Percentiles rank a stretch among this genome's conserved stretches.
Conservation (phyloP, 2,888 invertebrate species). For the Heliconius sara region DNA sequence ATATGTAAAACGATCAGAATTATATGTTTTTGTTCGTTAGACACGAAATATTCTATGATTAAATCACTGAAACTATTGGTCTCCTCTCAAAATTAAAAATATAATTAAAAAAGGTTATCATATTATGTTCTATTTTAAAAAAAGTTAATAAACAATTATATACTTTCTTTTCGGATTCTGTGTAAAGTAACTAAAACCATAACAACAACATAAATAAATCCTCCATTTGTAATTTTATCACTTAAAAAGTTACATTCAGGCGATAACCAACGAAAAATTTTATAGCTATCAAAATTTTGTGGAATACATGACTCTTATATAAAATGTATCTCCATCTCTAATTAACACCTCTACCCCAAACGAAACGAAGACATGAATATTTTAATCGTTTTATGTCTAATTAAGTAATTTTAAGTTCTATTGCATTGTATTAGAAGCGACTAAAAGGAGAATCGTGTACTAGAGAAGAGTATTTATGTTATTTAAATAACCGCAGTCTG, state of each 20-base stretch:
- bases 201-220: no score
- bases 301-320: constrained; percentile 9
- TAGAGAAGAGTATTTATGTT: constrained; percentile 43
- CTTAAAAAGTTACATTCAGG: background rate
- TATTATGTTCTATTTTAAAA: no score
- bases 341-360: constrained; percentile 58
- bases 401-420: constrained; percentile 33
- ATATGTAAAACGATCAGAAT: background rate
- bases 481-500: constrained; percentile 47
- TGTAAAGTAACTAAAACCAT: background rate
- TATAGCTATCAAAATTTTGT: background rate
- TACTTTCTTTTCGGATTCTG: background rate
- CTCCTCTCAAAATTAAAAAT: no score
- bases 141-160: no score
- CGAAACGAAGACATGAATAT: constrained; percentile 51
- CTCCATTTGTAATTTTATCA: no score
- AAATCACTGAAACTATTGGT: no score
- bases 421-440: constrained; percentile 35
- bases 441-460: constrained; percentile 25
- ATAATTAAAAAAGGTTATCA: no score
- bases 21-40: no score
- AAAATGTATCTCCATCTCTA: constrained; percentile 46
- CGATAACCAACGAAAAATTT: background rate
- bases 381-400: constrained; percentile 30
- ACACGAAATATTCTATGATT: no score